These are phyloP conservation scores for Tympanoctomys barrerae DNA, from an alignment of 2,797 vertebrate genomes.

Conservation along the genomic window DNA sequence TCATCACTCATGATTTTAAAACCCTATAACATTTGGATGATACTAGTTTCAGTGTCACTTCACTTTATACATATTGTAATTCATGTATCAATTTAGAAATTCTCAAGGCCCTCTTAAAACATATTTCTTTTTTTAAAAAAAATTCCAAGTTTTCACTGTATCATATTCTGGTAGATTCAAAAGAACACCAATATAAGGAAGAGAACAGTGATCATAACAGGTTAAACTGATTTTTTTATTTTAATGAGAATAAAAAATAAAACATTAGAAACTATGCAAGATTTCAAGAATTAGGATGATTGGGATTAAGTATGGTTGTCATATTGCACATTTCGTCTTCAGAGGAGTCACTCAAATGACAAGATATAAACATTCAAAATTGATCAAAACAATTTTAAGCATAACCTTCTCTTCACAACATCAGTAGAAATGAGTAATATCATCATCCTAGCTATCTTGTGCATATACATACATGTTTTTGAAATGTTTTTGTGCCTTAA, in stretches of 20 bases:
- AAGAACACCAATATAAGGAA: background rate
- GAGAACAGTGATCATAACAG: background rate
- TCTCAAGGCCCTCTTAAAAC: background rate
- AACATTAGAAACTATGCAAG: too few relatives aligned
- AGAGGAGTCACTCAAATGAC: too few relatives aligned
- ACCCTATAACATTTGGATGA: background rate
- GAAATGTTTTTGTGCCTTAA: background rate
- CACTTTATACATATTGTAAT: background rate
- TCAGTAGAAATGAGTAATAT: too few relatives aligned
- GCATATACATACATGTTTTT: too few relatives aligned
- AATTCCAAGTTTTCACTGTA: background rate
- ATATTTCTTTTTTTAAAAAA: background rate
- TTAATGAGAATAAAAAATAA: too few relatives aligned
- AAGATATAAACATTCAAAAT: too few relatives aligned
- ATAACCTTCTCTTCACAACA: too few relatives aligned
- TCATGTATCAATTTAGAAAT: conserved; percentile 18
- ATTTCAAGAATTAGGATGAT: too few relatives aligned
- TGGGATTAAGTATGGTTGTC: too few relatives aligned
- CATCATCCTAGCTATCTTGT: too few relatives aligned
- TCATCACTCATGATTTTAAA: background rate
- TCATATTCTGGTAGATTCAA: background rate
- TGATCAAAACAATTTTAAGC: too few relatives aligned
- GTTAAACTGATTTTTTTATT: background rate
- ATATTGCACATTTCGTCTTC: too few relatives aligned
- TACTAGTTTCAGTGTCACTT: conserved; percentile 6